These are phyloP conservation scores for Agonum fuliginosum DNA, from an alignment of 2,888 invertebrate genomes.

Conservation along the genomic window DNA sequence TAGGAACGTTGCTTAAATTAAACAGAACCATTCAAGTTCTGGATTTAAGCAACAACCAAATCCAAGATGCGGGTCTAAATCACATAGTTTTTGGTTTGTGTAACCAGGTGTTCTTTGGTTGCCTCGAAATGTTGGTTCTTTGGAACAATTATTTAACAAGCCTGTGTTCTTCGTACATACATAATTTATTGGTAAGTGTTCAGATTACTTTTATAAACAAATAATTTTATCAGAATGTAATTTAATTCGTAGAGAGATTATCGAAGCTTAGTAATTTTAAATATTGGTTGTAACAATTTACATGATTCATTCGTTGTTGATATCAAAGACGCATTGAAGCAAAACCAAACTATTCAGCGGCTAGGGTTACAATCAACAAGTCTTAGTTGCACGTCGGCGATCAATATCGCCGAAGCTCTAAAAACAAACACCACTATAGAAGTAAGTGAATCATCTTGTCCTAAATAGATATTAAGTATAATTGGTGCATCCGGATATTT, in stretches of 20 bases:
- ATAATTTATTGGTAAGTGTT: slow-evolving; percentile 42
- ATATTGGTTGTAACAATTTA: slow-evolving; percentile 45
- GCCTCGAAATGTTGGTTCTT: slow-evolving; percentile 68
- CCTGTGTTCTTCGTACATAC: slow-evolving; percentile 9
- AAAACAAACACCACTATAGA: slow-evolving; percentile 45
- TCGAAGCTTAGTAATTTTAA: slow-evolving; percentile 35
- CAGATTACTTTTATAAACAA: background rate
- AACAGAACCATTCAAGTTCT: slow-evolving; percentile 86
- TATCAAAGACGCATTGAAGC: slow-evolving; percentile 19
- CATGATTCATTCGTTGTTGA: slow-evolving; percentile 19
- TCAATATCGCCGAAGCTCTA: slow-evolving; percentile 14
- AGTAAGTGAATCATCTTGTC: slow-evolving; percentile 30
- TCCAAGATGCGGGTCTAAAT: slow-evolving; percentile 83
- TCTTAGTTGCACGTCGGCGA: slow-evolving; percentile 24
- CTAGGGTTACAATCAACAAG: slow-evolving; percentile 51
- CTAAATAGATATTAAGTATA: background rate
- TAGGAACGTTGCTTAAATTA: slow-evolving; percentile 83
- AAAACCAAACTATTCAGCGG: slow-evolving; percentile 37
- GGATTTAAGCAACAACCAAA: slow-evolving; percentile 85
- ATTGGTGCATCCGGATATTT: slow-evolving; percentile 5
- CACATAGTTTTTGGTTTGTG: slow-evolving; percentile 85
- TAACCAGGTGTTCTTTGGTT: slow-evolving; percentile 76
- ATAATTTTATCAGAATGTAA: background rate
- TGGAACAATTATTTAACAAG: slow-evolving; percentile 49
- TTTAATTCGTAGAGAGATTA: slow-evolving; percentile 39